Evolutionary conservation across 2,888 invertebrate genomes (phyloP).

Genomic region (Dioctria rufipes): DNA sequence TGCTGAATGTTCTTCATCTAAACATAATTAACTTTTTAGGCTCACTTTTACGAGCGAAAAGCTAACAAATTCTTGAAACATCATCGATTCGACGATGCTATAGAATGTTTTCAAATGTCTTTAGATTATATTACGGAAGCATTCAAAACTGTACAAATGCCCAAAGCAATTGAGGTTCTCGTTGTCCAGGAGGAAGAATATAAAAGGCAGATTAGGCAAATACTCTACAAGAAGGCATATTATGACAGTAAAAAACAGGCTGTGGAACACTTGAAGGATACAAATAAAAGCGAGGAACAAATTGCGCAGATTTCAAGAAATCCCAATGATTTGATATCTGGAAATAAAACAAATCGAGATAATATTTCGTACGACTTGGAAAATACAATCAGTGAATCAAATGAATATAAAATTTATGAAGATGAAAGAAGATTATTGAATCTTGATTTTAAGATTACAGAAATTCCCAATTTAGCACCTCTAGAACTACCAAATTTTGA

Average conservation of each 20-base stretch:
- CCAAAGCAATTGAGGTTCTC: constrained; percentile 66
- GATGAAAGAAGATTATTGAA: constrained; percentile 32
- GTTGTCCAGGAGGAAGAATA: constrained; percentile 67
- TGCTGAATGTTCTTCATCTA: background rate
- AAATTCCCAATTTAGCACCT: constrained; percentile 67
- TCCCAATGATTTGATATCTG: background rate
- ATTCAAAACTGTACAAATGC: constrained; percentile 65
- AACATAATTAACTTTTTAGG: constrained; percentile 61
- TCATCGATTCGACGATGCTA: constrained; percentile 68
- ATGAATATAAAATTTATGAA: constrained; percentile 37
- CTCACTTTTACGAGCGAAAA: constrained; percentile 69
- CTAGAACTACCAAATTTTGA: constrained; percentile 68
- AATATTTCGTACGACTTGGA: constrained; percentile 65
- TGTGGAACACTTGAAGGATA: constrained; percentile 24
- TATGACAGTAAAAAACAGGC: constrained; percentile 64
- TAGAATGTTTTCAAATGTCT: constrained; percentile 67
- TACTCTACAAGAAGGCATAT: constrained; percentile 67
- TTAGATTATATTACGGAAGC: constrained; percentile 67
- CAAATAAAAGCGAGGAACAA: constrained; percentile 11
- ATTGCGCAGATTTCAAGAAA: background rate
- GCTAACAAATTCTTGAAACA: constrained; percentile 67
- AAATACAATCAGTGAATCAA: constrained; percentile 53
- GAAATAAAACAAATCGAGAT: constrained; percentile 68
- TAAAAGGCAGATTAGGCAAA: constrained; percentile 67
- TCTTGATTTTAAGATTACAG: constrained; percentile 58